phyloP scores from a whole-genome alignment of 2,797 vertebrate species.

The Clarias laeviceps region DNA sequence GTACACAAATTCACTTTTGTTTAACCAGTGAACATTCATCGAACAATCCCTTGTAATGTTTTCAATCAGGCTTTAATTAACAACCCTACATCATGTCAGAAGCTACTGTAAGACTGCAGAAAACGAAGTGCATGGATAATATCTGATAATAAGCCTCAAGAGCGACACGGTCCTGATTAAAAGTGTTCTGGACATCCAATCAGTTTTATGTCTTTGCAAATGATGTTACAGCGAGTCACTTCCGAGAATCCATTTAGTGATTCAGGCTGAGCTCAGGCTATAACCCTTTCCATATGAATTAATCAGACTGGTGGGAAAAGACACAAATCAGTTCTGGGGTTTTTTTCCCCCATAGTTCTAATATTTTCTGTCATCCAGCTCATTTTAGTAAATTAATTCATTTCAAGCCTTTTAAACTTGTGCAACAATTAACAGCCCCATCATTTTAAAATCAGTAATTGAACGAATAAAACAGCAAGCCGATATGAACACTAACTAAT shows the following conservation, averaged over 20 bases:
- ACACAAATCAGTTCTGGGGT: neutral
- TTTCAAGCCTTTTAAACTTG: neutral
- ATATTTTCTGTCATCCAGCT: neutral
- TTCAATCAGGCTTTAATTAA: constrained; percentile 15
- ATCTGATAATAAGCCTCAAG: constrained; percentile 21
- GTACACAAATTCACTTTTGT: neutral
- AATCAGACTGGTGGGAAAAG: constrained; percentile 19
- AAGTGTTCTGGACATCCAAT: constrained; percentile 19
- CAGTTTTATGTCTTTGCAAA: constrained; percentile 17
- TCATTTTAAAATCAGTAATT: neutral
- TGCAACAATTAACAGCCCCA: neutral
- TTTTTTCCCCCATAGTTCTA: neutral
- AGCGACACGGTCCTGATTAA: constrained; percentile 19
- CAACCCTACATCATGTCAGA: neutral
- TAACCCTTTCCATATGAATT: constrained; percentile 9
- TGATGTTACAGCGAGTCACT: constrained; percentile 23
- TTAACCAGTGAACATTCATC: neutral
- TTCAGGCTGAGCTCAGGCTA: neutral
- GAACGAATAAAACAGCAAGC: neutral
- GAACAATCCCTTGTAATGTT: neutral
- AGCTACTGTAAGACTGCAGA: neutral
- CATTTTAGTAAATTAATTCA: neutral
- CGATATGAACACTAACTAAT: neutral
- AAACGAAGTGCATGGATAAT: constrained; percentile 8
- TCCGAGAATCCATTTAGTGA: constrained; percentile 32